These are phyloP conservation scores for Metalampra italica DNA, from an alignment of 2,888 invertebrate species.

Conservation along the genomic window DNA sequence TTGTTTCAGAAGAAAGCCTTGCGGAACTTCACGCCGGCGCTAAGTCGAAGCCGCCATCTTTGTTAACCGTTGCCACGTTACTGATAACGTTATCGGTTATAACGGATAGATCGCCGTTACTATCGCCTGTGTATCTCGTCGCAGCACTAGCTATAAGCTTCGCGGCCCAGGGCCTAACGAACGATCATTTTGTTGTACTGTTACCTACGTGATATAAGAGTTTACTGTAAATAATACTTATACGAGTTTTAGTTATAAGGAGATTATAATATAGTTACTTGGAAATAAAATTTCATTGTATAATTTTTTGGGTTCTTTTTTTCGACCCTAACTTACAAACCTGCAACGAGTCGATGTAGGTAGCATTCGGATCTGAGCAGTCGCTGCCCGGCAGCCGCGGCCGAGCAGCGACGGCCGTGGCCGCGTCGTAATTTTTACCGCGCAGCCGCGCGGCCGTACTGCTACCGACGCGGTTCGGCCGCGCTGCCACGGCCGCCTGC, in stretches of 20 bases:
- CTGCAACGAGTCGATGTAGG: no score
- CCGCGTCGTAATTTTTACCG: no score
- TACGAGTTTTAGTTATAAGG: constrained; percentile 25
- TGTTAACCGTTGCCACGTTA: constrained; percentile 34
- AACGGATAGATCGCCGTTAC: constrained; percentile 33
- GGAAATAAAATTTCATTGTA: constrained; percentile 70
- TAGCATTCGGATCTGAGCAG: no score
- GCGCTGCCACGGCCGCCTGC: no score
- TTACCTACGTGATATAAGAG: constrained; percentile 63
- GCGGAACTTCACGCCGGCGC: constrained; percentile 68
- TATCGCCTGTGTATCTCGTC: constrained; percentile 39
- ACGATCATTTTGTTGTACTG: constrained; percentile 42
- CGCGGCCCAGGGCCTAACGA: constrained; percentile 35
- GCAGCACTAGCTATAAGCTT: constrained; percentile 32
- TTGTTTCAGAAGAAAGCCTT: constrained; percentile 76
- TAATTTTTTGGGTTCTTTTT: constrained; percentile 34
- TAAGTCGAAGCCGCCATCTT: constrained; percentile 38
- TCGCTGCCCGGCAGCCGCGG: no score
- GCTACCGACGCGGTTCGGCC: no score
- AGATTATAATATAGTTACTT: constrained; percentile 41
- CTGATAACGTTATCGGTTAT: constrained; percentile 29
- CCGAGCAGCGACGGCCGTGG: no score
- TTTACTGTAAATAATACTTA: constrained; percentile 25
- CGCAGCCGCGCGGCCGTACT: no score
- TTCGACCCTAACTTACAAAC: neutral